Conservation (phyloP, 2,888 invertebrate genomes). For the Protodeltote pygarga region DNA sequence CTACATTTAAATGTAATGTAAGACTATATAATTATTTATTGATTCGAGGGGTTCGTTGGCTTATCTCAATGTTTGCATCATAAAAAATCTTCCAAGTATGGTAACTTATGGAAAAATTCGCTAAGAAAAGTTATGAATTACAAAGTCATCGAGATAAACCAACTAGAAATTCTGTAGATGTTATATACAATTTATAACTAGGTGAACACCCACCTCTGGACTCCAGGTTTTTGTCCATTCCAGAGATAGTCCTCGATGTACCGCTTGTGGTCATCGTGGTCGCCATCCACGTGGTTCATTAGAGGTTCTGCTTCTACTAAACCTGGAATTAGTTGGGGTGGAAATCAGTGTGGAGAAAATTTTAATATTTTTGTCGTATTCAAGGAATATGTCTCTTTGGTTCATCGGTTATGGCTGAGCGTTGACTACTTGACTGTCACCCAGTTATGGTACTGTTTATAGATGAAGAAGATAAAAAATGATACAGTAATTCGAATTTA, state of each 20-base stretch:
- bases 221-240: slow-evolving; percentile 83
- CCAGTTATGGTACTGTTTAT: no score
- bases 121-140: background rate
- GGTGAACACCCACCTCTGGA: slow-evolving; percentile 72
- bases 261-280: slow-evolving; percentile 80
- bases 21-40: slow-evolving; percentile 17
- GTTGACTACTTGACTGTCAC: no score
- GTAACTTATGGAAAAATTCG: no score
- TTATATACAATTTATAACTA: slow-evolving; percentile 4
- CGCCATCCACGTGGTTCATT: slow-evolving; percentile 89
- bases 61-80: slow-evolving; percentile 5
- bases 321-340: slow-evolving; percentile 68
- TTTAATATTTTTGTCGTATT: no score
- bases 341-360: background rate
- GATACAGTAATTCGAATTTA: no score
- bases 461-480: no score
- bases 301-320: slow-evolving; percentile 92
- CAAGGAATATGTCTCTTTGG: no score
- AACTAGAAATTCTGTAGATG: slow-evolving; percentile 12
- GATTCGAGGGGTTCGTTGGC: slow-evolving; percentile 27
- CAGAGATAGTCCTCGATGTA: slow-evolving; percentile 84
- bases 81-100: background rate
- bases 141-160: slow-evolving; percentile 21
- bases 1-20: slow-evolving; percentile 41
- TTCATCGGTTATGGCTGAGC: no score